Percentiles rank a stretch among this genome's conserved stretches.
Conservation (phyloP, 2,113 vertebrate genomes). For the Salvator merianae region DNA sequence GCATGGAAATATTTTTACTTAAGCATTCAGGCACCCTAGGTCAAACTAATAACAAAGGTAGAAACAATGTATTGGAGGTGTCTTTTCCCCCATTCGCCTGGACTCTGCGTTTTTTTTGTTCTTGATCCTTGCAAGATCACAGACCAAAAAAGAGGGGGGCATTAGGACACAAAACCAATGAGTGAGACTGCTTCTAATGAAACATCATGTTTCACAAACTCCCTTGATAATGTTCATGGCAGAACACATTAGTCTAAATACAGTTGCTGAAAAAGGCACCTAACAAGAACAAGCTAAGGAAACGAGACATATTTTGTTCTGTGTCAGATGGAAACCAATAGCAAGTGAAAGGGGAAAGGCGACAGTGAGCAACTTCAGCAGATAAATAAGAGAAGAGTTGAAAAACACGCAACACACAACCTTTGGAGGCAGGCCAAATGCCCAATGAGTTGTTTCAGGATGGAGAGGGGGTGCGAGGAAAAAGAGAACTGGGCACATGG, state of each 20-base stretch:
- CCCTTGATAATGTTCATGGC: background rate
- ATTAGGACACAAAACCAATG: background rate
- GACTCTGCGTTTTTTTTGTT: background rate
- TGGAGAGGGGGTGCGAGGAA: background rate
- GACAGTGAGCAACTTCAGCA: background rate
- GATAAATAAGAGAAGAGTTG: background rate
- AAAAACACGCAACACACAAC: background rate
- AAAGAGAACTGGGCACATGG: slow-evolving; percentile 5
- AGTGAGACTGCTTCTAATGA: background rate
- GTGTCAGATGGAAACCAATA: background rate
- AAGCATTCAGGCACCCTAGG: background rate
- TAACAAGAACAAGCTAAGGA: background rate
- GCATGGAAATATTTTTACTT: background rate
- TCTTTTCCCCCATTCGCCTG: background rate
- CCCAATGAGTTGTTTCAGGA: background rate
- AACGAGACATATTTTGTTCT: background rate
- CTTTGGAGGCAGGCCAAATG: background rate
- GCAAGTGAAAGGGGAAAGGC: background rate
- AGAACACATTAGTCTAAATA: background rate
- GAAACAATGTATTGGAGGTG: background rate
- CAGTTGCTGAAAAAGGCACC: background rate
- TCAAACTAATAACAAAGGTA: background rate
- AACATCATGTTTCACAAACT: background rate
- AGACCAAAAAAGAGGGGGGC: background rate
- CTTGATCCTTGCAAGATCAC: slow-evolving; percentile 1